Evolutionary conservation across 2,113 vertebrate species (phyloP).

Genomic region (Semnornis frantzii): DNA sequence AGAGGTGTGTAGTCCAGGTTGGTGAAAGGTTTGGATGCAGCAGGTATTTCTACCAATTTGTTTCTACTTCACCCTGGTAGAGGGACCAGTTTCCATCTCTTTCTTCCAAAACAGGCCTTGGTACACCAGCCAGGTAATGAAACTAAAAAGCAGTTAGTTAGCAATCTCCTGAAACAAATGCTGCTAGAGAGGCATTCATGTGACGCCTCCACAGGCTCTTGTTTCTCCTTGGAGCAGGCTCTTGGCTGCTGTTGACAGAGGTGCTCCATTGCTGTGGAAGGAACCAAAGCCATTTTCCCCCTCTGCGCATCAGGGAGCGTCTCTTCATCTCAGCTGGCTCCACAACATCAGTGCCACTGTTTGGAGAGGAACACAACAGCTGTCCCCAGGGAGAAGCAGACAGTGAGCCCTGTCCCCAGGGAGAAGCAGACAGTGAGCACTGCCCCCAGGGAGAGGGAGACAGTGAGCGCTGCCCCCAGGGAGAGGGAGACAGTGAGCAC

Average conservation of each 20-base stretch:
- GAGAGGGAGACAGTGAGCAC: too few relatives aligned
- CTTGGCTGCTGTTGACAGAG: neutral
- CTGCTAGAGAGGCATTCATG: neutral
- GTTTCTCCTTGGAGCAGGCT: neutral
- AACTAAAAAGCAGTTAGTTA: neutral
- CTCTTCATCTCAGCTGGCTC: rapidly evolving
- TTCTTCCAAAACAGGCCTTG: neutral
- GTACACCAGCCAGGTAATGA: neutral
- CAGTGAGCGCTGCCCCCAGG: neutral
- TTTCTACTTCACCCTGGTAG: neutral
- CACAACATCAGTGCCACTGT: neutral
- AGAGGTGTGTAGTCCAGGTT: neutral
- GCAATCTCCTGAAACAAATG: neutral
- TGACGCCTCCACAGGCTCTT: neutral
- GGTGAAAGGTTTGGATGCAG: neutral
- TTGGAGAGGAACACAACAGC: neutral
- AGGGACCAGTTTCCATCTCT: neutral
- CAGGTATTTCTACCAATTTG: neutral
- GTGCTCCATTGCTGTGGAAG: conserved; percentile 24
- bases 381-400: neutral
- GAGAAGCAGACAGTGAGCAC: too few relatives aligned
- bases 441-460: neutral
- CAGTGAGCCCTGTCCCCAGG: neutral
- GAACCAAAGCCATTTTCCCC: conserved; percentile 57
- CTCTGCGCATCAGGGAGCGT: neutral